Evolutionary conservation across 2,888 invertebrate species (phyloP).

Genomic region (Epinotia ramella): DNA sequence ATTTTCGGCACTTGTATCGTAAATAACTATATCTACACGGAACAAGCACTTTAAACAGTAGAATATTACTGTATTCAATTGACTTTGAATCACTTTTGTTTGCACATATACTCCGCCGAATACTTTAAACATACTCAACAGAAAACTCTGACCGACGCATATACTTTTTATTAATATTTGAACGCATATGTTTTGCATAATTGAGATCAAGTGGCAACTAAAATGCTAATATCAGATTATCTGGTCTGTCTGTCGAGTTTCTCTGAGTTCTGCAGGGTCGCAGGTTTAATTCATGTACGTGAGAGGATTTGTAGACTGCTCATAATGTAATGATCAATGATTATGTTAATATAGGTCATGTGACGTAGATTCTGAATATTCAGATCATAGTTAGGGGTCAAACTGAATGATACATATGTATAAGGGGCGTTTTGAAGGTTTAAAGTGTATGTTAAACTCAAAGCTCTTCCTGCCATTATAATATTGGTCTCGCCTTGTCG

Average conservation of each 20-base stretch:
- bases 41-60: not conserved
- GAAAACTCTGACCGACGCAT: not conserved
- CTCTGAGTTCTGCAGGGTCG: conserved; percentile 9
- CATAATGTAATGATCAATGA: conserved; percentile 8
- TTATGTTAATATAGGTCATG: conserved; percentile 3
- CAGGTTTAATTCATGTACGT: conserved; percentile 33
- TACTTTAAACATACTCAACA: not conserved
- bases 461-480: too few relatives aligned
- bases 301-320: conserved; percentile 19
- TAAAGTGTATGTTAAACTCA: too few relatives aligned
- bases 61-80: not conserved
- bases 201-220: conserved; percentile 15
- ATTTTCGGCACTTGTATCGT: too few relatives aligned
- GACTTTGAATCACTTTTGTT: not conserved
- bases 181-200: conserved; percentile 20
- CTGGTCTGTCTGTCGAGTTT: conserved; percentile 1
- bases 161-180: conserved; percentile 10
- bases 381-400: too few relatives aligned
- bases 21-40: too few relatives aligned
- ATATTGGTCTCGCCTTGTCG: too few relatives aligned
- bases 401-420: too few relatives aligned
- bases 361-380: not conserved
- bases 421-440: too few relatives aligned
- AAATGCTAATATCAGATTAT: conserved; percentile 21
- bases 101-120: not conserved